These are phyloP conservation scores for Charina bottae DNA, from an alignment of 2,113 vertebrate species.

Conservation along the genomic window DNA sequence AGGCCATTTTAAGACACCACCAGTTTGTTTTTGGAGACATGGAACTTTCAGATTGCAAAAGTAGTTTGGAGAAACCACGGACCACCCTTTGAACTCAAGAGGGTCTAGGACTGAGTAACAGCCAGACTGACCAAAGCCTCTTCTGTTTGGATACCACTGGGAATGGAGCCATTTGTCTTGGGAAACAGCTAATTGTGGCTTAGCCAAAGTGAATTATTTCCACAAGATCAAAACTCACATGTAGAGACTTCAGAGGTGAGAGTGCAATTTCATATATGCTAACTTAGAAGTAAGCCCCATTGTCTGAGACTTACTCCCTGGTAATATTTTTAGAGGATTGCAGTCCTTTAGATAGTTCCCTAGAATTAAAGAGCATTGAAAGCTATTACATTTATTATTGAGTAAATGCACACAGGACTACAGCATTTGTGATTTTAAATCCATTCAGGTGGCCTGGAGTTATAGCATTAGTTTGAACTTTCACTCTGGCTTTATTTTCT, in stretches of 20 bases:
- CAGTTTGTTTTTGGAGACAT: conserved; percentile 57
- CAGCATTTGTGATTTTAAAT: not conserved
- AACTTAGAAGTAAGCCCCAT: not conserved
- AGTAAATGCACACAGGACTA: not conserved
- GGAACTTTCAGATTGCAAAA: conserved; percentile 68
- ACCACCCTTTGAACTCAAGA: conserved; percentile 62
- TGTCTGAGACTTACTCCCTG: not conserved
- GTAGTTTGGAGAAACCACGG: conserved; percentile 59
- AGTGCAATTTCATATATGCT: not conserved
- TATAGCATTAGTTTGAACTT: conserved; percentile 5
- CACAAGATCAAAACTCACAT: conserved; percentile 21
- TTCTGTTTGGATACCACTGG: conserved; percentile 62
- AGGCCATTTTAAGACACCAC: conserved; percentile 28
- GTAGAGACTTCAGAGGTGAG: not conserved
- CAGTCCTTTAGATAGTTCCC: not conserved
- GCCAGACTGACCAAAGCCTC: conserved; percentile 59
- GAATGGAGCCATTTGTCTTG: conserved; percentile 66
- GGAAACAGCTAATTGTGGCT: conserved; percentile 60
- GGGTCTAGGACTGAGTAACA: conserved; percentile 60
- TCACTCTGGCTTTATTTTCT: conserved; percentile 26
- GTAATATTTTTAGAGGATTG: not conserved
- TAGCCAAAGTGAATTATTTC: conserved; percentile 58
- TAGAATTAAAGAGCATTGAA: not conserved
- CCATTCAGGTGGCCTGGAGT: not conserved
- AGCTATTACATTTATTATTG: not conserved